These are phyloP conservation scores for Orthosia cruda DNA, from an alignment of 2,888 invertebrate genomes.

Conservation along the genomic window DNA sequence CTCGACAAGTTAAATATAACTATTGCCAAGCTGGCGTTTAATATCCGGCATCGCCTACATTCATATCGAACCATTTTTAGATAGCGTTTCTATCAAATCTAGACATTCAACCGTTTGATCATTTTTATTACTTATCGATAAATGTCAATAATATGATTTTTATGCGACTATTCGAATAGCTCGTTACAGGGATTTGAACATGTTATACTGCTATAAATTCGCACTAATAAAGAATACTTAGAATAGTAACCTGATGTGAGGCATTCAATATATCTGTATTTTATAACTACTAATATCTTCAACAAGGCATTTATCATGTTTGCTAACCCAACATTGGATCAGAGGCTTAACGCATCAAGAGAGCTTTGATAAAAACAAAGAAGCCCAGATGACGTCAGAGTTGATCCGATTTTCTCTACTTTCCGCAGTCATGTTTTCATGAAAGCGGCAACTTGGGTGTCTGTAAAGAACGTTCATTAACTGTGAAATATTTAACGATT, in stretches of 20 bases:
- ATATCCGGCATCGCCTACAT: slow-evolving; percentile 67
- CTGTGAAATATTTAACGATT: slow-evolving; percentile 51
- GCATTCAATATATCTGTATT: slow-evolving; percentile 30
- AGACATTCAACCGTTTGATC: slow-evolving; percentile 54
- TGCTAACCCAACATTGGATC: slow-evolving; percentile 37
- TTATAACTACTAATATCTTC: slow-evolving; percentile 33
- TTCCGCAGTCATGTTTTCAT: slow-evolving; percentile 43
- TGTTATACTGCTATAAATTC: slow-evolving; percentile 33
- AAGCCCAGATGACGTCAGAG: slow-evolving; percentile 33
- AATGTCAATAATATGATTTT: slow-evolving; percentile 48
- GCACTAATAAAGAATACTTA: slow-evolving; percentile 32
- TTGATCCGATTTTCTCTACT: slow-evolving; percentile 43
- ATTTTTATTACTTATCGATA: slow-evolving; percentile 58
- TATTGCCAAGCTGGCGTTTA: slow-evolving; percentile 69
- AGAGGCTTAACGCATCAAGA: slow-evolving; percentile 49
- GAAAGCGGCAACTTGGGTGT: slow-evolving; percentile 29
- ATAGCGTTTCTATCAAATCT: slow-evolving; percentile 53
- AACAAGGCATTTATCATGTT: slow-evolving; percentile 41
- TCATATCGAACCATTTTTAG: slow-evolving; percentile 62
- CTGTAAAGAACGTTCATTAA: slow-evolving; percentile 46
- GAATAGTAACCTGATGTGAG: slow-evolving; percentile 18
- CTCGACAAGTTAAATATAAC: slow-evolving; percentile 64
- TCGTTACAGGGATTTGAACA: slow-evolving; percentile 26
- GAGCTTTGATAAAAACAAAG: slow-evolving; percentile 42
- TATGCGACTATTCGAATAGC: slow-evolving; percentile 33